Evolutionary conservation across 2,797 vertebrate species (phyloP).

Genomic region (Pachyuromys duprasi): DNA sequence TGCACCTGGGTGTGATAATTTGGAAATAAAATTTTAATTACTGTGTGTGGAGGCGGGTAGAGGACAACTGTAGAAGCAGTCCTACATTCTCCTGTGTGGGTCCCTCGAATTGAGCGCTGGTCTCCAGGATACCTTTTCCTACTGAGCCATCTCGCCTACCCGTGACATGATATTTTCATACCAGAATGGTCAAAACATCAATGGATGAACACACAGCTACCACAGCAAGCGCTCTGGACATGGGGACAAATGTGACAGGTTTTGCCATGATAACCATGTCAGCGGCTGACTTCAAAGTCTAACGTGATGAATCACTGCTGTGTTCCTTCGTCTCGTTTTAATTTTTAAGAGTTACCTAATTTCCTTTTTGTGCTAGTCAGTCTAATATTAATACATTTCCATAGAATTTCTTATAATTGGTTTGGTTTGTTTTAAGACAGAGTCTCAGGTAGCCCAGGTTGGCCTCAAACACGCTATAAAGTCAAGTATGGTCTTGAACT

Average conservation of each 20-base stretch:
- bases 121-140: background rate
- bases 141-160: background rate
- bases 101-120: background rate
- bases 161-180: background rate
- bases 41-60: background rate
- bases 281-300: background rate
- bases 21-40: background rate
- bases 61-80: background rate
- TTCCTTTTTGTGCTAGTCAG: background rate
- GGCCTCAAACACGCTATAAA: background rate
- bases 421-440: background rate
- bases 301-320: background rate
- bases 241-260: background rate
- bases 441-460: background rate
- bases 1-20: background rate
- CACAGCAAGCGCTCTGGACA: background rate
- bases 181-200: background rate
- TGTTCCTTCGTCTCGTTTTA: background rate
- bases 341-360: background rate
- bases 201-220: background rate
- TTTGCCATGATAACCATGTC: background rate
- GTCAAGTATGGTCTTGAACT: background rate
- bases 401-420: conserved; percentile 7
- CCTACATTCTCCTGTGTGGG: background rate
- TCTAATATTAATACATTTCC: background rate